Conservation (phyloP, 2,113 vertebrate species). For the Oreochromis spilurus region DNA sequence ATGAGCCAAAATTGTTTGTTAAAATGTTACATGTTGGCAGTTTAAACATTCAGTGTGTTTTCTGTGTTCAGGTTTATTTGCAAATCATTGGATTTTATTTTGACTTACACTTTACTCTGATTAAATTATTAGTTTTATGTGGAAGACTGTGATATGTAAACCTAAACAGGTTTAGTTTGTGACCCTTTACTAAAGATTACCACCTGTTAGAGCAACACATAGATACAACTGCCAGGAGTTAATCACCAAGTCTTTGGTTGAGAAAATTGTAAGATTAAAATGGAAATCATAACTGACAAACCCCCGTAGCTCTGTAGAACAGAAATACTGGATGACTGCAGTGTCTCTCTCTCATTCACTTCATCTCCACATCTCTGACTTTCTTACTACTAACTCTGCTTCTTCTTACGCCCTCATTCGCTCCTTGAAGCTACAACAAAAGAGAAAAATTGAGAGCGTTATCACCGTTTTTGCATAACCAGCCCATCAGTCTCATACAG, state of each 20-base stretch:
- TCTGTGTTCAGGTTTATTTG: neutral
- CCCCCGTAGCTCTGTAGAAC: neutral
- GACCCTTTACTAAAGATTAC: neutral
- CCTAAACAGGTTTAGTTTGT: neutral
- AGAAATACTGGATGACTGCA: neutral
- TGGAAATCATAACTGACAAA: neutral
- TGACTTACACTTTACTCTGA: neutral
- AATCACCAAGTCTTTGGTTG: neutral
- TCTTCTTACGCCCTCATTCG: neutral
- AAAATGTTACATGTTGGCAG: neutral
- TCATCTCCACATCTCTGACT: slow-evolving; percentile 32
- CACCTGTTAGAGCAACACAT: neutral
- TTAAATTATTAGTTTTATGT: neutral
- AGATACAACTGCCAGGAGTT: neutral
- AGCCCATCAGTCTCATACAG: slow-evolving; percentile 51
- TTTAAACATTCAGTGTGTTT: neutral
- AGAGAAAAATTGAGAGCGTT: slow-evolving; percentile 55
- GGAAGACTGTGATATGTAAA: neutral
- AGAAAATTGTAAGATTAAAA: neutral
- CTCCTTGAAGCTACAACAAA: slow-evolving; percentile 60
- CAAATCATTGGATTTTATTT: neutral
- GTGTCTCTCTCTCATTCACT: neutral
- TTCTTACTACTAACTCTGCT: slow-evolving; percentile 5
- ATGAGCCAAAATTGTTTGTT: neutral
- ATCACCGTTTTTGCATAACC: slow-evolving; percentile 59